Conservation (phyloP, 92 coral and sea anemone genomes). For the Phymanthus crucifer region DNA sequence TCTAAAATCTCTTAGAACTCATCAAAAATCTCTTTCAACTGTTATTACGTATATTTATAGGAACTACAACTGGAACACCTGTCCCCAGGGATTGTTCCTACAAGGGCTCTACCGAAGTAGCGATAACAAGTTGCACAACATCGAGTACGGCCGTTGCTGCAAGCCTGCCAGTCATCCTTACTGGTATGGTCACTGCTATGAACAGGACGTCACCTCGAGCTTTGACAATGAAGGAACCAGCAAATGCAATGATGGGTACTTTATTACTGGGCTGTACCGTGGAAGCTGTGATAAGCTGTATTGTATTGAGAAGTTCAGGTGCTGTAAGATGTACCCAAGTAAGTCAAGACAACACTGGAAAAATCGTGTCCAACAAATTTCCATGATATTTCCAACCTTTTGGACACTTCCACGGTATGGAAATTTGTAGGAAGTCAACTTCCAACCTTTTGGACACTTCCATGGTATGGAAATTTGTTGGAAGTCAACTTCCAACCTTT, state of each 20-base stretch:
- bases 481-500: no score
- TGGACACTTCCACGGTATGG: no score
- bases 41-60: no score
- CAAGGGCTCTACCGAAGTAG: conserved; percentile 43
- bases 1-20: no score
- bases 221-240: conserved; percentile 73
- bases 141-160: conserved; percentile 68
- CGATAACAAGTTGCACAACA: conserved; percentile 35
- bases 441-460: no score
- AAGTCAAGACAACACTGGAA: no score
- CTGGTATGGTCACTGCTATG: conserved; percentile 51
- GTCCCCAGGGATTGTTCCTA: conserved; percentile 60
- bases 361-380: no score
- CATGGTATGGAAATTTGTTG: no score
- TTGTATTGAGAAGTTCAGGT: conserved; percentile 58
- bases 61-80: conserved; percentile 44
- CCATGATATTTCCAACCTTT: no score
- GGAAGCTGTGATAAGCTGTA: conserved; percentile 55
- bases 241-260: conserved; percentile 60
- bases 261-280: conserved; percentile 58
- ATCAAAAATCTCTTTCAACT: no score
- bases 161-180: conserved; percentile 61
- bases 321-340: conserved; percentile 66
- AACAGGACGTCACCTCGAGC: conserved; percentile 25
- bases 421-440: no score